Evolutionary conservation across 92 coral and sea anemone species (phyloP), one percentile per base, ranked within the genome.

Genomic region (Isaurus tuberculatus): DNA sequence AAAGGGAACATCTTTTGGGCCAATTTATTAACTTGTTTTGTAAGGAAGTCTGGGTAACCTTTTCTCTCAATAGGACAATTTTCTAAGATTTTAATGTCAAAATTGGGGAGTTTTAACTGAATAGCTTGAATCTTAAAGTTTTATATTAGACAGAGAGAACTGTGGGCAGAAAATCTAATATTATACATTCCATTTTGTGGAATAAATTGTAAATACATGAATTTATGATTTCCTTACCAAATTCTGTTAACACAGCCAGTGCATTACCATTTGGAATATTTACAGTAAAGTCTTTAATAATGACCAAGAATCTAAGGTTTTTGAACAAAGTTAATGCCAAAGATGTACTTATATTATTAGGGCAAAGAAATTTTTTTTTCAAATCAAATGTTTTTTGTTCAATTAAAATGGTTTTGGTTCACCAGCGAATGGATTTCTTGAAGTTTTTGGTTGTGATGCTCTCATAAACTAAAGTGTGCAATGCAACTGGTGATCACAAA

Each of bases 51-150:
- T 7, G 17, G 42, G 34, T 75, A 22, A 25, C 68, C 48, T 10
- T 55, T 75, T 55, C 49, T 65, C 82, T 77, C 46, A 61, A 32
- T 57, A 20, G 68, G 8, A 58, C 23, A 23, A 17, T 22, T 29
- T n/a, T 16, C 70, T 57, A n/a, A 3, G 15, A 36, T 58, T 77
- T 77, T 77, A 77, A 20, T 34, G 9, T 16, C 49, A 77, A 40
- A 29, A 57, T 16, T 57, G 53, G 82, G 82, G 30, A 77, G 25
- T 77, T 77, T 77, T 77, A 77, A 10, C 5, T 51, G 36, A 15
- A 26, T 74, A 22, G 2, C 80, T n/a, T 43, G 4, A 34, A 15
- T 77, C 68, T 26, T 77, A 61, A 46, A 57, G 23, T 77, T 77
- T 77, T 77, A 77, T 55, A 77, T 77, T 55, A 23, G 15, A 33